Evolutionary conservation across 2,888 invertebrate species (phyloP).

Genomic region (Aphodius granarius): DNA sequence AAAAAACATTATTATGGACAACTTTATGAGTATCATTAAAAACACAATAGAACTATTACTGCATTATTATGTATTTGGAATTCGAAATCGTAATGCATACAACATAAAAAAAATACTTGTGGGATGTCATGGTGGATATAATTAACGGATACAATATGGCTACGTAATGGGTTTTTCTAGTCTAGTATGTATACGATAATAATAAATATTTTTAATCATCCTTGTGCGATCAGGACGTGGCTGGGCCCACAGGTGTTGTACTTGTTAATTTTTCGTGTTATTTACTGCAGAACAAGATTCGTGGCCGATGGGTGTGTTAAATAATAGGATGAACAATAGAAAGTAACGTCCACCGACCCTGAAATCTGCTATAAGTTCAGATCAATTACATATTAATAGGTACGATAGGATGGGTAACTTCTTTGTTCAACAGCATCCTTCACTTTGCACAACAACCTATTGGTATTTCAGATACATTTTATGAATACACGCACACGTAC

Average conservation of each 20-base stretch:
- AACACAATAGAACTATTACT: not conserved
- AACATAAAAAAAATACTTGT: not conserved
- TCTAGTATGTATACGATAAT: not conserved
- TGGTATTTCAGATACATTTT: not conserved
- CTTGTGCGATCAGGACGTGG: not conserved
- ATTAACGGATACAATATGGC: not conserved
- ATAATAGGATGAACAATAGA: slow-evolving; percentile 28
- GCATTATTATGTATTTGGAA: not conserved
- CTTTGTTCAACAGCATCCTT: not conserved
- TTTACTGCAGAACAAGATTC: not conserved
- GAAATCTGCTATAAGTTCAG: slow-evolving; percentile 19
- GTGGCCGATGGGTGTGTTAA: slow-evolving; percentile 18
- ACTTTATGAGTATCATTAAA: not conserved
- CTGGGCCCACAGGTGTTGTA: not conserved
- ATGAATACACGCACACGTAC: not conserved
- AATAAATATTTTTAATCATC: not conserved
- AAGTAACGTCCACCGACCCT: slow-evolving; percentile 25
- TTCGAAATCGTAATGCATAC: not conserved
- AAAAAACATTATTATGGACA: not conserved
- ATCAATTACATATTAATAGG: slow-evolving; percentile 31
- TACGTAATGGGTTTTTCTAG: not conserved
- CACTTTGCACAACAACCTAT: not conserved
- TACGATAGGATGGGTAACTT: slow-evolving; percentile 12
- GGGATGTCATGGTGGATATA: not conserved
- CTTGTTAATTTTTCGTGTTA: slow-evolving; percentile 3